Evolutionary conservation across 23 tunicate genomes (phyloP), one percentile per base, ranked within the genome.

Genomic region (Ciona savignyi): DNA sequence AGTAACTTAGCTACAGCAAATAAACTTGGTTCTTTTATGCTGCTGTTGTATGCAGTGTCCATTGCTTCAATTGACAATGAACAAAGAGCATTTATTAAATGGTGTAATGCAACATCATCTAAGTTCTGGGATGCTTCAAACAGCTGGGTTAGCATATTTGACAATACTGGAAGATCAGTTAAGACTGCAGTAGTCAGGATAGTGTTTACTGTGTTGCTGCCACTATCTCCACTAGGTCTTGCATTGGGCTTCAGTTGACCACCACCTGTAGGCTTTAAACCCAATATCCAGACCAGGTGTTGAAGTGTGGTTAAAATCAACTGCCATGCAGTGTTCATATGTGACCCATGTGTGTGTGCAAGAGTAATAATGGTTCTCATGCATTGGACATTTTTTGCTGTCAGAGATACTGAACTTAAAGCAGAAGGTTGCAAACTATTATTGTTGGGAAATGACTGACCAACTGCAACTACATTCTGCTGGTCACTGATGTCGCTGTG

Each of bases 21-120:
- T 23, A 92, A 62, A 60, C 98, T 92, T 51, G 98, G 98, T 34
- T 80, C 93, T 66, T 85, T 92, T 4, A 81, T 68, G 25, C 51
- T 64, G 48, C 66, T 84, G 67, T 67, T 85, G 70, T 85, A 85
- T 11, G 98, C 98, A 1, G 87, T 70, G 71, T 92, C 98, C 98
- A 92, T 92, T 29, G 98, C 83, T 71, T 92, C 93, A 67, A 85
- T 30, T 21, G 87, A 80, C 23, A 92, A 66, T 1, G 92, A 85
- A 68, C 98, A 92, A 22, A 92, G 84, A 32, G 98, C 98, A 77
- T 92, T 92, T 30, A 92, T 85, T 33, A 92, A 68, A 69, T 92
- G 98, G 49, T 92, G 98, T 21, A 92, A 61, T 0, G 98, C 93
- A 29, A 92, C 98, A 80, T 92, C 98, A 80, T 92, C 98, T 29